Evolutionary conservation across 1,140 invertebrate genomes (phyloP).

Genomic region (Diachasmimorpha longicaudata): DNA sequence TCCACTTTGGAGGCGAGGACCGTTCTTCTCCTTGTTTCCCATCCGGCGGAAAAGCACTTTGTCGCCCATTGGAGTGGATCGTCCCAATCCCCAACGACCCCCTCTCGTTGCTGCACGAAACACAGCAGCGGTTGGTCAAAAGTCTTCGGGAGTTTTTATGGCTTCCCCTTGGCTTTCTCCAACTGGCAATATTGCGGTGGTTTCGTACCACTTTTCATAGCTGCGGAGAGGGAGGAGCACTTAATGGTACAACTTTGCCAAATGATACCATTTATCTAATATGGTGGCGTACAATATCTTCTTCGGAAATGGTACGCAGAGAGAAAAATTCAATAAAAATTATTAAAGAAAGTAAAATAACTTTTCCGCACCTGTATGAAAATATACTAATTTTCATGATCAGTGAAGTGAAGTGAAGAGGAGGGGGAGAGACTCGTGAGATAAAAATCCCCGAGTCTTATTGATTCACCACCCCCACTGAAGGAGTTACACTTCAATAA

Average conservation of each 20-base stretch:
- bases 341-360: no score
- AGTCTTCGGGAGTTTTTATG: constrained; percentile 11
- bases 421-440: no score
- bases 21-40: constrained; percentile 10
- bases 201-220: constrained; percentile 1
- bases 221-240: constrained; percentile 15
- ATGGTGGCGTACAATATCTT: constrained; percentile 45
- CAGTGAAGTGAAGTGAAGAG: no score
- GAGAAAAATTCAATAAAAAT: no score
- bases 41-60: constrained; percentile 9
- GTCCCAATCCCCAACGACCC: neutral
- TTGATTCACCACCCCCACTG: no score
- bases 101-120: constrained; percentile 21
- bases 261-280: constrained; percentile 57
- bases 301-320: constrained; percentile 44
- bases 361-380: no score
- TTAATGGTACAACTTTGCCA: constrained; percentile 54
- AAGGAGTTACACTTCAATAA: neutral
- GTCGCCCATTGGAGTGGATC: constrained; percentile 2
- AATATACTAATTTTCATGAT: no score
- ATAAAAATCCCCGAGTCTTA: no score
- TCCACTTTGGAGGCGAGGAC: constrained; percentile 14
- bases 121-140: constrained; percentile 42
- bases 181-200: constrained; percentile 21
- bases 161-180: neutral